These are phyloP conservation scores for Lucifuga dentata DNA, from an alignment of 2,113 vertebrate genomes.

Conservation along the genomic window DNA sequence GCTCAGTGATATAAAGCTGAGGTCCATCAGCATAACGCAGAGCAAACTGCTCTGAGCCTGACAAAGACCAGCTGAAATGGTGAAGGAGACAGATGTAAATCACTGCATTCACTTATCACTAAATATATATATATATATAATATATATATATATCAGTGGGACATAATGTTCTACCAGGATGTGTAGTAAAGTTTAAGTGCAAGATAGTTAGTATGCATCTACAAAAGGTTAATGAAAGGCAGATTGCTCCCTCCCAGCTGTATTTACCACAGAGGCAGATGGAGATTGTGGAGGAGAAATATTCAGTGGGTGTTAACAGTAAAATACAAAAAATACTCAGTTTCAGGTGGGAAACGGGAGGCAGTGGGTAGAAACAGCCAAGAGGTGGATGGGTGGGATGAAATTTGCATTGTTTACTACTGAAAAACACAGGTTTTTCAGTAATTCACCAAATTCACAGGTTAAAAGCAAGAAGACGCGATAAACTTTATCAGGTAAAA, in stretches of 20 bases:
- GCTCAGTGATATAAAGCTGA: constrained; percentile 98
- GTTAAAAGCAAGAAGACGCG: not conserved
- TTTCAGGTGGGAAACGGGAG: constrained; percentile 46
- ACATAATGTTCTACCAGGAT: constrained; percentile 1
- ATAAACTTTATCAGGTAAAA: constrained; percentile 1
- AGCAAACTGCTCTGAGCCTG: constrained; percentile 94
- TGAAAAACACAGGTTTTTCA: too few relatives aligned
- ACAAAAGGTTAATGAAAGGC: constrained; percentile 52
- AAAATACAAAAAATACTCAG: constrained; percentile 27
- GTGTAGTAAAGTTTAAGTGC: constrained; percentile 8
- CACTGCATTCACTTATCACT: too few relatives aligned
- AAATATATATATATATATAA: too few relatives aligned
- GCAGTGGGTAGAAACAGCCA: constrained; percentile 34
- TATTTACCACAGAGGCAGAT: constrained; percentile 46
- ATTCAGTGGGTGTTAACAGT: constrained; percentile 58
- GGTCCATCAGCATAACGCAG: constrained; percentile 95
- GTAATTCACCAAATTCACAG: too few relatives aligned
- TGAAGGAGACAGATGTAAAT: constrained; percentile 11
- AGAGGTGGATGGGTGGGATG: constrained; percentile 18
- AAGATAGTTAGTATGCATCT: constrained; percentile 15
- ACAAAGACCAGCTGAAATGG: constrained; percentile 90
- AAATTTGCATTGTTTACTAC: constrained; percentile 5
- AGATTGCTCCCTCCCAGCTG: constrained; percentile 34
- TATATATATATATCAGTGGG: too few relatives aligned
- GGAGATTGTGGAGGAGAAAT: constrained; percentile 48